Evolutionary conservation across 1,140 invertebrate genomes (phyloP).

Genomic region (Xylocopa sonorina): DNA sequence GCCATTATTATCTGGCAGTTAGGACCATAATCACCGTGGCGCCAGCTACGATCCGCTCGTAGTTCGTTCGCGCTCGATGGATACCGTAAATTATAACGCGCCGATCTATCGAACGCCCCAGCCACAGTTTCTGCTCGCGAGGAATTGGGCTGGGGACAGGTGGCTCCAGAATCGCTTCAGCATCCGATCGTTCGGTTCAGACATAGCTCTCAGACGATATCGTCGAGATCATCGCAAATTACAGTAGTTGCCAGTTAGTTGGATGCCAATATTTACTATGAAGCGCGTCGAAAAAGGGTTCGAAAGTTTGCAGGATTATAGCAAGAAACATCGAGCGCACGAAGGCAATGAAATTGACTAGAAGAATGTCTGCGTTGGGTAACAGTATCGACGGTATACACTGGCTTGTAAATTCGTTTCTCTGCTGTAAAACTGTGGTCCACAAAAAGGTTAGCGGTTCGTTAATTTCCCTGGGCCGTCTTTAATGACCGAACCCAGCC

Average conservation of each 20-base stretch:
- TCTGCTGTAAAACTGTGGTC: background rate
- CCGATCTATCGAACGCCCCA: constrained; percentile 48
- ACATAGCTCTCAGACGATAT: too few relatives aligned
- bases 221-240: too few relatives aligned
- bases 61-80: constrained; percentile 29
- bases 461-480: constrained; percentile 1
- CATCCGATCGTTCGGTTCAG: too few relatives aligned
- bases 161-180: background rate
- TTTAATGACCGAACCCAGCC: background rate
- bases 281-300: too few relatives aligned
- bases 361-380: too few relatives aligned
- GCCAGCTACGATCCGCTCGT: constrained; percentile 52
- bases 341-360: too few relatives aligned
- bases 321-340: too few relatives aligned
- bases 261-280: too few relatives aligned
- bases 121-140: constrained; percentile 32
- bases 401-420: background rate
- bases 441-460: constrained; percentile 12
- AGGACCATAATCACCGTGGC: constrained; percentile 60
- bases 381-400: background rate
- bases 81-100: constrained; percentile 42
- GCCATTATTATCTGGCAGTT: constrained; percentile 61
- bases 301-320: too few relatives aligned
- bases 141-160: constrained; percentile 57
- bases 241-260: too few relatives aligned